These are phyloP conservation scores for Gobiocypris rarus DNA, from an alignment of 2,113 vertebrate genomes.

Conservation along the genomic window DNA sequence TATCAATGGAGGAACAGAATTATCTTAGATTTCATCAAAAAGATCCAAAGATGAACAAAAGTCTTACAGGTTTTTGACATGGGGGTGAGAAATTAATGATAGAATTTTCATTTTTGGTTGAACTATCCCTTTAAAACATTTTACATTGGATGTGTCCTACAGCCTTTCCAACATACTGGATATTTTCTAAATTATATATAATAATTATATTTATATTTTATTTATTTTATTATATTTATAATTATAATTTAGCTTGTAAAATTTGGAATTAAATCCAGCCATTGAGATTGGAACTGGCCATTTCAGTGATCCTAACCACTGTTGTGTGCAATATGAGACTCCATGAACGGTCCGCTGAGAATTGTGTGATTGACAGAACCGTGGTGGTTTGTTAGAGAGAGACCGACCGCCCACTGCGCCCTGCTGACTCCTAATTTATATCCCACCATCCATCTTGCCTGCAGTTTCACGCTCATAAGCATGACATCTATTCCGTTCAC, in stretches of 20 bases:
- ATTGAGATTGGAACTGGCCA: not conserved
- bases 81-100: too few relatives aligned
- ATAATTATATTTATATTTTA: not conserved
- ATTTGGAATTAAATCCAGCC: not conserved
- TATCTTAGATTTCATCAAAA: too few relatives aligned
- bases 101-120: too few relatives aligned
- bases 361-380: not conserved
- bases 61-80: too few relatives aligned
- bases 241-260: not conserved
- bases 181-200: not conserved
- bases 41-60: too few relatives aligned
- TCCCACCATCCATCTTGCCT: conserved; percentile 69
- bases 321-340: not conserved
- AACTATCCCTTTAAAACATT: too few relatives aligned
- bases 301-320: not conserved
- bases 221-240: too few relatives aligned
- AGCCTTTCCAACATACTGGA: not conserved
- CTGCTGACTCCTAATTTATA: conserved; percentile 45
- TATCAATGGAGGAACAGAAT: too few relatives aligned
- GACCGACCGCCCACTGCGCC: conserved; percentile 4
- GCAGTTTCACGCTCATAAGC: conserved; percentile 75
- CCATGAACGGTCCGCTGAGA: not conserved
- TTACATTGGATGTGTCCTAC: not conserved
- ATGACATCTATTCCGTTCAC: conserved; percentile 76
- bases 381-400: conserved; percentile 1